Evolutionary conservation across 2,797 vertebrate species (phyloP).

Genomic region (Coreius guichenoti): DNA sequence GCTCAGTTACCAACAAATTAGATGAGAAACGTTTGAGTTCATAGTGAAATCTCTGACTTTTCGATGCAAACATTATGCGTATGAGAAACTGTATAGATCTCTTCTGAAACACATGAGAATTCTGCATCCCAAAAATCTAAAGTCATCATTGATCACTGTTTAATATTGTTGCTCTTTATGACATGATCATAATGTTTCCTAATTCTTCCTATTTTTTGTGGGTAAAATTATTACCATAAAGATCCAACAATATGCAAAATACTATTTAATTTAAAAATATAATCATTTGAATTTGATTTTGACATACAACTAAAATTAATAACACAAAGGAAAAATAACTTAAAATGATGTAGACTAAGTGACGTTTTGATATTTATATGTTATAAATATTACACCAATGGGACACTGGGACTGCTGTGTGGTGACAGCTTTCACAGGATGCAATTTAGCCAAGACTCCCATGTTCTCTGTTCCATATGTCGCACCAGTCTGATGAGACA

Average conservation of each 20-base stretch:
- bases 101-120: not conserved
- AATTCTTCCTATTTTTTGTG: not conserved
- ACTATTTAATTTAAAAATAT: too few species aligned
- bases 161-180: not conserved
- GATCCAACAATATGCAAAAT: not conserved
- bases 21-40: too few species aligned
- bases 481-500: conserved; percentile 19
- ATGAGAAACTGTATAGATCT: not conserved
- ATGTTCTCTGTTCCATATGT: conserved; percentile 33
- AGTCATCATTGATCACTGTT: not conserved
- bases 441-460: conserved; percentile 17
- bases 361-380: not conserved
- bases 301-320: not conserved
- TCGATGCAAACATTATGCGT: too few species aligned
- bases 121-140: not conserved
- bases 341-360: not conserved
- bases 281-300: not conserved
- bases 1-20: too few species aligned
- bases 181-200: not conserved
- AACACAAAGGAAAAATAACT: not conserved
- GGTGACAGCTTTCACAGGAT: conserved; percentile 26
- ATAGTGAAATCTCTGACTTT: too few species aligned
- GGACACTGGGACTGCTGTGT: conserved; percentile 24
- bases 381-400: conserved; percentile 3
- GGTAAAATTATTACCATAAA: not conserved